Conservation (phyloP, 2,113 vertebrate genomes). For the Anguilla rostrata region DNA sequence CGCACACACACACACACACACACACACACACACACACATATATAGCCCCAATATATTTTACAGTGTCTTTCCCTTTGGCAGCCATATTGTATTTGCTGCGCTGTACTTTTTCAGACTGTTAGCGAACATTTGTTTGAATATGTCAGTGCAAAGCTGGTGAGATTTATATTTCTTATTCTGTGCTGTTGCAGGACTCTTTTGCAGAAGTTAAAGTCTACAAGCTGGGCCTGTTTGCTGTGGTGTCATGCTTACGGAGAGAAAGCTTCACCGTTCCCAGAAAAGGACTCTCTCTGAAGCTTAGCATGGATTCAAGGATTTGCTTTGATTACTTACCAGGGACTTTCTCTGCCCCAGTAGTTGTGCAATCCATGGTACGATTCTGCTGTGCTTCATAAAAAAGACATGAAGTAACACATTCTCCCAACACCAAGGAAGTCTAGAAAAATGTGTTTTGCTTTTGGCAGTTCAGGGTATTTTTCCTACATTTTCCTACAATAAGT, state of each 20-base stretch:
- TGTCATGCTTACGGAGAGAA: constrained; percentile 82
- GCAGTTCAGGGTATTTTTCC: background rate
- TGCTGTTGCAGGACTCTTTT: constrained; percentile 63
- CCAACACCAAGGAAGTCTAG: background rate
- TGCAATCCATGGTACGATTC: constrained; percentile 74
- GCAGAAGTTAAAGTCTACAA: constrained; percentile 79
- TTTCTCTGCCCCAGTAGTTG: constrained; percentile 71
- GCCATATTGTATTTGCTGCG: too few relatives aligned
- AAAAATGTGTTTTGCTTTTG: background rate
- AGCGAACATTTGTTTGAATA: background rate
- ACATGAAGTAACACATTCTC: background rate
- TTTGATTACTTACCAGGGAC: constrained; percentile 76
- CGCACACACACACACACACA: too few relatives aligned
- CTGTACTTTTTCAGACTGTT: background rate
- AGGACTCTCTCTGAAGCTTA: constrained; percentile 73
- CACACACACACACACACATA: too few relatives aligned
- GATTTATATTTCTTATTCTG: background rate
- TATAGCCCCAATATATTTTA: too few relatives aligned
- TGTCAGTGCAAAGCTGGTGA: background rate
- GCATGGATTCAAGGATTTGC: constrained; percentile 75
- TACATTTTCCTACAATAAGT: too few relatives aligned
- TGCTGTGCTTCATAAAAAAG: background rate
- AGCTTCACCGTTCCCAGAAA: constrained; percentile 73
- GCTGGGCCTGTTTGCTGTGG: constrained; percentile 80
- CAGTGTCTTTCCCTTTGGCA: too few relatives aligned